Evolutionary conservation across 2,888 invertebrate genomes (phyloP).

Genomic region (Ctena decussata): DNA sequence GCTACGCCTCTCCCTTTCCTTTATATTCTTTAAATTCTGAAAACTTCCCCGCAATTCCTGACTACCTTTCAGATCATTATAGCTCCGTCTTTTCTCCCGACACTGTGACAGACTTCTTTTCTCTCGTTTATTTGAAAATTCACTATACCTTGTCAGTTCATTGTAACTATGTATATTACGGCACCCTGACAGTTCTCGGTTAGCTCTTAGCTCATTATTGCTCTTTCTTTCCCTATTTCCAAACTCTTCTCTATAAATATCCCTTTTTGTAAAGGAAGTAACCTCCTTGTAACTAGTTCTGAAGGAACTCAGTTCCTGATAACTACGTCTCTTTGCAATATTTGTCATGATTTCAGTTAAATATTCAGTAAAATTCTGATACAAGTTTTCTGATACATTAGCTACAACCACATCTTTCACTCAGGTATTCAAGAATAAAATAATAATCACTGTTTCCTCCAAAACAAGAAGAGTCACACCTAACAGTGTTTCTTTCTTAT

Average conservation of each 20-base stretch:
- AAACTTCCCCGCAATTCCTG: neutral
- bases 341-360: neutral
- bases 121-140: neutral
- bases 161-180: slow-evolving; percentile 14
- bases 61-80: neutral
- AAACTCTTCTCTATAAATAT: neutral
- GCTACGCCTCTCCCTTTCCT: neutral
- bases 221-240: neutral
- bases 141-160: neutral
- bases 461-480: no score
- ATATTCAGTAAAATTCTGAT: no score
- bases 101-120: neutral
- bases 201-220: neutral
- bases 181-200: neutral
- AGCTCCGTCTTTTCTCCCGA: neutral
- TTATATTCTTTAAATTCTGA: neutral
- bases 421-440: no score
- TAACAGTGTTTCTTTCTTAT: no score
- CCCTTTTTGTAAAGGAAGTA: neutral
- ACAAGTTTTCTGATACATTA: no score
- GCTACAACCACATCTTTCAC: no score
- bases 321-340: slow-evolving; percentile 2
- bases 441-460: no score
- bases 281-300: neutral
- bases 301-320: slow-evolving; percentile 6